These are phyloP conservation scores for Prunella fulvescens DNA, from an alignment of 2,113 vertebrate species.

Conservation along the genomic window DNA sequence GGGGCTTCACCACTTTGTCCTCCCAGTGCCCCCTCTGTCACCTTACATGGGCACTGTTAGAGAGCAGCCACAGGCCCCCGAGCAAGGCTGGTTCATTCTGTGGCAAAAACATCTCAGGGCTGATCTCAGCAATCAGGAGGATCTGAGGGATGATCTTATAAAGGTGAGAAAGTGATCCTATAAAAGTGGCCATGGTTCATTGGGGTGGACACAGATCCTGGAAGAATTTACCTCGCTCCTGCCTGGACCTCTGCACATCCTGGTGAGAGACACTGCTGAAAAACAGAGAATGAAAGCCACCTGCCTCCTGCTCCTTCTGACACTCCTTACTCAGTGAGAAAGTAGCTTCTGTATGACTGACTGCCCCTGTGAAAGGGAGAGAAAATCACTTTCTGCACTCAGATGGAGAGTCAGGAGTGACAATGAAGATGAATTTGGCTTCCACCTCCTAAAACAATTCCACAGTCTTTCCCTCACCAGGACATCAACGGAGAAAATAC, in stretches of 20 bases:
- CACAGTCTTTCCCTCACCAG: constrained; percentile 31
- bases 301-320: neutral
- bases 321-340: neutral
- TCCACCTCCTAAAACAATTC: constrained; percentile 31
- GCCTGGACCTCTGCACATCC: neutral
- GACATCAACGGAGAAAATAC: constrained; percentile 21
- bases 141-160: neutral
- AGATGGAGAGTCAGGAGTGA: constrained; percentile 48
- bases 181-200: neutral
- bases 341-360: neutral
- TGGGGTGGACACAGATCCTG: neutral
- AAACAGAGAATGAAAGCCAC: neutral
- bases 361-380: neutral
- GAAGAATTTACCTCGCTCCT: neutral
- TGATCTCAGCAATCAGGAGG: neutral
- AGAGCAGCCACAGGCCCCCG: neutral
- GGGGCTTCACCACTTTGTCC: neutral
- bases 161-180: neutral
- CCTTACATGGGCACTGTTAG: accelerated
- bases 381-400: constrained; percentile 15
- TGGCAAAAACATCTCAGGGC: neutral
- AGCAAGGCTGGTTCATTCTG: neutral
- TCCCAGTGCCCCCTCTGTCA: neutral
- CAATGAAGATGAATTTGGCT: constrained; percentile 62
- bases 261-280: neutral